Evolutionary conservation across 2,888 invertebrate species (phyloP).

Genomic region (Biston stratarius): DNA sequence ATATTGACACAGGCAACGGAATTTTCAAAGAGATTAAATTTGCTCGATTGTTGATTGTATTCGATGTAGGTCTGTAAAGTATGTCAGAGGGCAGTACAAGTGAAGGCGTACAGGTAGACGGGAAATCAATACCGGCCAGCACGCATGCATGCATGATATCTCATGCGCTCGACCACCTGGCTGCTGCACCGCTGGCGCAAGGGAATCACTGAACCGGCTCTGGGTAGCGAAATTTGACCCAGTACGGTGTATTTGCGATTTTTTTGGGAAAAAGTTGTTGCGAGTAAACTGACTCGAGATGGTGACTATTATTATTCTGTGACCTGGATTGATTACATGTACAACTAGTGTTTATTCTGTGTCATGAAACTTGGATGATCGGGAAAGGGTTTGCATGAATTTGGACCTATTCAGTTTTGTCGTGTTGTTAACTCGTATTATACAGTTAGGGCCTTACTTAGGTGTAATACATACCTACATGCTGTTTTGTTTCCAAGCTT

Average conservation of each 20-base stretch:
- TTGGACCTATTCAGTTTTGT: too few relatives aligned
- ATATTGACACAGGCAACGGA: neutral
- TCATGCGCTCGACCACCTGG: slow-evolving; percentile 27
- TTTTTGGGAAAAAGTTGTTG: slow-evolving; percentile 3
- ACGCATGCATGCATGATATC: slow-evolving; percentile 19
- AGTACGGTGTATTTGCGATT: slow-evolving; percentile 17
- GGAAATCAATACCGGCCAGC: slow-evolving; percentile 28
- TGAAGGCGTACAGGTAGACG: slow-evolving; percentile 15
- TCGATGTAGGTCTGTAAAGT: slow-evolving; percentile 28
- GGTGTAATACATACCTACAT: too few relatives aligned
- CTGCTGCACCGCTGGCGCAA: neutral
- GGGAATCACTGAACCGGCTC: neutral
- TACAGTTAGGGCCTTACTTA: too few relatives aligned
- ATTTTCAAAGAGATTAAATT: neutral
- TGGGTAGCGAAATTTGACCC: slow-evolving; percentile 22
- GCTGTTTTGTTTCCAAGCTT: too few relatives aligned
- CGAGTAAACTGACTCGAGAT: slow-evolving; percentile 9
- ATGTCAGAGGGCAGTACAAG: slow-evolving; percentile 19
- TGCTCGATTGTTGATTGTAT: neutral
- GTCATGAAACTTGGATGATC: neutral
- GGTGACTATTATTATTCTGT: neutral
- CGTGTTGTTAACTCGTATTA: too few relatives aligned
- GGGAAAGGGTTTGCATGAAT: too few relatives aligned
- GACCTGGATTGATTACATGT: neutral
- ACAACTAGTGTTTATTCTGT: neutral